A percentile compares a stretch with the other conserved stretches of the same genome.
Evolutionary conservation across 2,888 invertebrate species (phyloP).

Genomic region (Folsomia manolachei): DNA sequence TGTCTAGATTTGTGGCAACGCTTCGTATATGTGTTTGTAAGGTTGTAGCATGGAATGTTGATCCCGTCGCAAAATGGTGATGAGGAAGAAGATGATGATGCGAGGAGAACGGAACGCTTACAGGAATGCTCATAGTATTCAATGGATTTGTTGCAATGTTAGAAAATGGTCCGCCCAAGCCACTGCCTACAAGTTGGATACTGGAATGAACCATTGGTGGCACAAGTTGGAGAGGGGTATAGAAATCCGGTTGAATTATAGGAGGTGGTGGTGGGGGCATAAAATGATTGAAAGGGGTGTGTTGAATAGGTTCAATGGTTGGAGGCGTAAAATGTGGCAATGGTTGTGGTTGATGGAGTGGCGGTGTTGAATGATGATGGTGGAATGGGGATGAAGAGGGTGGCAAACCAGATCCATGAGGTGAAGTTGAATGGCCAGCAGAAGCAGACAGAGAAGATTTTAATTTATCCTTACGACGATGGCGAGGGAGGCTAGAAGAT

Average conservation of each 20-base stretch:
- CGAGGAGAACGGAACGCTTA: conserved; percentile 34
- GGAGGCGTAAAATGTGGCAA: background rate
- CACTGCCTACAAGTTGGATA: conserved; percentile 42
- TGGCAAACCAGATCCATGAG: background rate
- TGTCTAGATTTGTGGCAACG: conserved; percentile 49
- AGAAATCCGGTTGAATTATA: conserved; percentile 18
- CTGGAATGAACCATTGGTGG: conserved; percentile 44
- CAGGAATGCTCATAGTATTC: conserved; percentile 42
- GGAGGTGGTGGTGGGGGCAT: conserved; percentile 21
- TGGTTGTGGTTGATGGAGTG: background rate
- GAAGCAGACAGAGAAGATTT: background rate
- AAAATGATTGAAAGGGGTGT: conserved; percentile 18
- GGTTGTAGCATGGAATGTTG: conserved; percentile 42
- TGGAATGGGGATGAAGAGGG: background rate
- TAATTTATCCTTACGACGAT: background rate
- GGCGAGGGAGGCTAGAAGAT: background rate
- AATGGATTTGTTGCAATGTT: conserved; percentile 26
- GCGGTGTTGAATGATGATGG: background rate
- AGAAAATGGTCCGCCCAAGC: conserved; percentile 4
- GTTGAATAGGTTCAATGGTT: background rate
- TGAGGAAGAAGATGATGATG: conserved; percentile 24
- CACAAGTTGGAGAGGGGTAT: conserved; percentile 38
- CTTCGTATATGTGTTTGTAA: conserved; percentile 49
- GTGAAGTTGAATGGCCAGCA: background rate
- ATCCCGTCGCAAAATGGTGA: conserved; percentile 28